Evolutionary conservation across 1,140 invertebrate species (phyloP).

Genomic region (Panulirus ornatus): DNA sequence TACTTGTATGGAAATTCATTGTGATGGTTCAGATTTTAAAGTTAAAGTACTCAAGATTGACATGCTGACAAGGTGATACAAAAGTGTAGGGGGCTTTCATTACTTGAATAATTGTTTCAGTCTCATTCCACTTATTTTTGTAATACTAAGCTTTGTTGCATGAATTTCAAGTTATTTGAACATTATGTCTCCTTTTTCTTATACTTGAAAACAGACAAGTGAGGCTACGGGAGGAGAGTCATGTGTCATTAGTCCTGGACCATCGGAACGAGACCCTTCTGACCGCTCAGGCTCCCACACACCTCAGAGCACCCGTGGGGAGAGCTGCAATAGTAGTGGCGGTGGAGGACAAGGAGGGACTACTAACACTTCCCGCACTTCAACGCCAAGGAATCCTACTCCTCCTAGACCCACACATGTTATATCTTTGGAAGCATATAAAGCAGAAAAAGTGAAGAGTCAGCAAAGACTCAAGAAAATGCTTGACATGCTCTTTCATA

Average conservation of each 20-base stretch:
- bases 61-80: too few species aligned
- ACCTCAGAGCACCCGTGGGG: constrained; percentile 55
- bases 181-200: too few species aligned
- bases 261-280: constrained; percentile 46
- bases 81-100: too few species aligned
- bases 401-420: constrained; percentile 62
- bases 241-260: constrained; percentile 34
- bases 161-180: too few species aligned
- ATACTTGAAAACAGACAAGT: too few species aligned
- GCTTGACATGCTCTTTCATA: constrained; percentile 66
- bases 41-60: too few species aligned
- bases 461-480: constrained; percentile 69
- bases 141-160: too few species aligned
- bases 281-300: constrained; percentile 68
- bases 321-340: neutral
- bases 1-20: too few species aligned
- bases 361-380: constrained; percentile 45
- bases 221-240: constrained; percentile 37
- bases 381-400: constrained; percentile 56
- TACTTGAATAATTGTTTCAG: too few species aligned
- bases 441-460: constrained; percentile 65
- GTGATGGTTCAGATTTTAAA: too few species aligned
- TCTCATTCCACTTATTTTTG: too few species aligned
- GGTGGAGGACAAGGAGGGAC: constrained; percentile 27
- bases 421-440: constrained; percentile 64